Evolutionary conservation across 2,797 vertebrate species (phyloP).

Genomic region (Nothura maculosa): DNA sequence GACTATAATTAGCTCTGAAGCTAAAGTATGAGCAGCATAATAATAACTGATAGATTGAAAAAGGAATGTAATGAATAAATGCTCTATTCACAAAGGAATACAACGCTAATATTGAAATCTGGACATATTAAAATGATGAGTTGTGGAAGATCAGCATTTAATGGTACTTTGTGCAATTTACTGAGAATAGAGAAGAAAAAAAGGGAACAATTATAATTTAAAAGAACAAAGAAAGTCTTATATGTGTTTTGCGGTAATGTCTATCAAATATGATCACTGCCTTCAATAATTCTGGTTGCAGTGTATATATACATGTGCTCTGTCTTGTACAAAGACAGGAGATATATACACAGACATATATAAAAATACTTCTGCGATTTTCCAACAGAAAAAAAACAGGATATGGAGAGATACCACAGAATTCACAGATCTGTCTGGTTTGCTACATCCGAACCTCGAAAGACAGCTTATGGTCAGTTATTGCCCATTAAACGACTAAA

Average conservation of each 20-base stretch:
- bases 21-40: constrained; percentile 66
- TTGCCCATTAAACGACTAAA: not conserved
- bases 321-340: not conserved
- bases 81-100: constrained; percentile 49
- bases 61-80: constrained; percentile 62
- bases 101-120: constrained; percentile 59
- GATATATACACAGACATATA: accelerated
- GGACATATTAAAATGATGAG: constrained; percentile 23
- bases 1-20: constrained; percentile 73
- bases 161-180: constrained; percentile 27
- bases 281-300: not conserved
- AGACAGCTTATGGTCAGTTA: not conserved
- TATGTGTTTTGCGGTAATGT: not conserved
- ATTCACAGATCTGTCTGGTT: not conserved
- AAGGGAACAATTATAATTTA: constrained; percentile 1
- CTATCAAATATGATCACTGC: not conserved
- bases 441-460: constrained; percentile 32
- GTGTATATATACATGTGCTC: accelerated
- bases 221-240: not conserved
- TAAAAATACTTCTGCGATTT: not conserved
- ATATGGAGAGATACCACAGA: not conserved
- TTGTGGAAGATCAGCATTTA: constrained; percentile 28
- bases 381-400: not conserved
- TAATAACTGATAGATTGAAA: constrained; percentile 66
- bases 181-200: not conserved